Percentiles rank a stretch among this genome's conserved stretches.
phyloP scores from a whole-genome alignment of 1,140 invertebrate genomes.

The Sesamia nonagrioides region DNA sequence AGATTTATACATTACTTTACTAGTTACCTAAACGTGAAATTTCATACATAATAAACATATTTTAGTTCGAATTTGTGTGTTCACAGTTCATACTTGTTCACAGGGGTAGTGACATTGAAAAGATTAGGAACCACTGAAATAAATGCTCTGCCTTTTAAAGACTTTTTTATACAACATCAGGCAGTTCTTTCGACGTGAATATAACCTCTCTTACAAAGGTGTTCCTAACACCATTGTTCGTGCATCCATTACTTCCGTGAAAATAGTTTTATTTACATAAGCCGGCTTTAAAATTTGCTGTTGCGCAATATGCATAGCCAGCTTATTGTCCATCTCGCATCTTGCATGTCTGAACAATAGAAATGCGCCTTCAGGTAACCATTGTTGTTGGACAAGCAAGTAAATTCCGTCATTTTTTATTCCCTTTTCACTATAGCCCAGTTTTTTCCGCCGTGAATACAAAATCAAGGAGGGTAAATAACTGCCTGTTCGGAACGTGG shows the following conservation, averaged over 20 bases:
- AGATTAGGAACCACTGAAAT: too few species aligned
- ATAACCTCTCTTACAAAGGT: background rate
- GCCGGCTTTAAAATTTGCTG: background rate
- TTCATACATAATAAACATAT: too few species aligned
- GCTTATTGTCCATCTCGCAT: slow-evolving; percentile 11
- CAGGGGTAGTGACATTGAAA: too few species aligned
- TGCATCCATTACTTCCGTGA: background rate
- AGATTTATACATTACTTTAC: too few species aligned
- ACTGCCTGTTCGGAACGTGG: slow-evolving; percentile 1
- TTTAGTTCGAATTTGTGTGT: too few species aligned
- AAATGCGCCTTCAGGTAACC: slow-evolving; percentile 5
- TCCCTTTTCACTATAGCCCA: slow-evolving; percentile 20
- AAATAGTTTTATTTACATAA: background rate
- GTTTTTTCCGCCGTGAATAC: slow-evolving; percentile 9
- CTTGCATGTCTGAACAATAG: slow-evolving; percentile 27
- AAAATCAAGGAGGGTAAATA: slow-evolving; percentile 25
- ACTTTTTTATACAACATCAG: too few species aligned
- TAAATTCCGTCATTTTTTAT: slow-evolving; percentile 46
- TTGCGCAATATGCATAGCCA: background rate
- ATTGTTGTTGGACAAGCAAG: slow-evolving; percentile 41
- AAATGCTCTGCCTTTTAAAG: too few species aligned
- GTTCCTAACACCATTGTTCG: background rate
- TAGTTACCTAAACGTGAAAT: too few species aligned
- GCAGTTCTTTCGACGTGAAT: background rate
- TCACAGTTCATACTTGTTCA: too few species aligned